A percentile compares a stretch with the other conserved stretches of the same genome.
These are phyloP conservation scores for Ptilonorhynchus violaceus DNA, from an alignment of 2,113 vertebrate species.

Conservation along the genomic window DNA sequence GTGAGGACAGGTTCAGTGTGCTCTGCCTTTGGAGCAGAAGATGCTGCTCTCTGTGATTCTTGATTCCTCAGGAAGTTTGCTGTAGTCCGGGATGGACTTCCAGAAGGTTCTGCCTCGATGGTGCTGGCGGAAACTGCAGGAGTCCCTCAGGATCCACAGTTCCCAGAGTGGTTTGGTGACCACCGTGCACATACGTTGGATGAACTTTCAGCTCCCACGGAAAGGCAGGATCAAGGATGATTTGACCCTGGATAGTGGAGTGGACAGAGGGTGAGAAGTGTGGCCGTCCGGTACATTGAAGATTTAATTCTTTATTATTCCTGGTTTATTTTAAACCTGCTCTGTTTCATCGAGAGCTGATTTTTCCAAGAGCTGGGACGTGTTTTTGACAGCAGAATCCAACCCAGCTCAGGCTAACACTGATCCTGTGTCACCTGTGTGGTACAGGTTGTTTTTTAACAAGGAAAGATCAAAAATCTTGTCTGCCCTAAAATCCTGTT, in stretches of 20 bases:
- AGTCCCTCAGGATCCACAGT: not conserved
- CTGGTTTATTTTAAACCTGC: not conserved
- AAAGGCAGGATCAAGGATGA: not conserved
- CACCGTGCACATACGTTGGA: not conserved
- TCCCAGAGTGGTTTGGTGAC: not conserved
- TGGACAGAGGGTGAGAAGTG: not conserved
- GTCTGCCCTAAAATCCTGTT: constrained; percentile 43
- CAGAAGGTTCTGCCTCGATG: not conserved
- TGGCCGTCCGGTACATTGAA: not conserved
- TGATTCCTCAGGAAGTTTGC: not conserved
- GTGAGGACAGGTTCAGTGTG: not conserved
- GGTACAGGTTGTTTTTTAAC: constrained; percentile 12
- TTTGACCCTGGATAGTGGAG: not conserved
- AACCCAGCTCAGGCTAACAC: not conserved
- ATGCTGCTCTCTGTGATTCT: not conserved
- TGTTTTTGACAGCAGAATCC: not conserved
- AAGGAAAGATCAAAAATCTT: constrained; percentile 53
- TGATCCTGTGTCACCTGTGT: constrained; percentile 11
- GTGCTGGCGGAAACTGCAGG: not conserved
- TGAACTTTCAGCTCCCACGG: not conserved
- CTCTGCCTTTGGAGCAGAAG: not conserved
- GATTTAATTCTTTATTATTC: not conserved
- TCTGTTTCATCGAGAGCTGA: not conserved
- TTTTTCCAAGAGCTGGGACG: not conserved
- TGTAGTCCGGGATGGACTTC: not conserved